A percentile compares a stretch with the other conserved stretches of the same genome.
Evolutionary conservation across 2,113 vertebrate genomes (phyloP).

Genomic region (Ameiurus melas): DNA sequence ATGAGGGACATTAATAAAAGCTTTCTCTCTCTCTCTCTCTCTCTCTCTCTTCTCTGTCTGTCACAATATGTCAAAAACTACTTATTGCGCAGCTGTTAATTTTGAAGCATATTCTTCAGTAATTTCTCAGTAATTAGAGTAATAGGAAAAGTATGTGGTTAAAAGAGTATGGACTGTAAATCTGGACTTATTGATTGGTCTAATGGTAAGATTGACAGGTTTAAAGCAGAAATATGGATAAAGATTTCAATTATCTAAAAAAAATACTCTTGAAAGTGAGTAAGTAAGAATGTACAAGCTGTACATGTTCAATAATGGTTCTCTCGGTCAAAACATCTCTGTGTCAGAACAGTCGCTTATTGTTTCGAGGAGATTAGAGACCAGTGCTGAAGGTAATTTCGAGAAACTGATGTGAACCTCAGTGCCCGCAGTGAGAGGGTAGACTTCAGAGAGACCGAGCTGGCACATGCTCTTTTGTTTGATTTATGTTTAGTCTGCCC

Average conservation of each 20-base stretch:
- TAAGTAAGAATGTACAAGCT: neutral
- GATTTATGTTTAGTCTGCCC: slow-evolving; percentile 43
- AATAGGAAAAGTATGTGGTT: neutral
- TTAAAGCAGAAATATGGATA: neutral
- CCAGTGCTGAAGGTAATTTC: neutral
- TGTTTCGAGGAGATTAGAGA: neutral
- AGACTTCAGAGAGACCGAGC: neutral
- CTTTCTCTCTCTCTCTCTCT: no score
- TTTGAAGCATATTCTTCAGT: neutral
- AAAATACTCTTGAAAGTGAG: neutral
- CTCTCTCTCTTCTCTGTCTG: no score
- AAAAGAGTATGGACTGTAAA: neutral
- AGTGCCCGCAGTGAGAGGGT: neutral
- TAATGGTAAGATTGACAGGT: neutral
- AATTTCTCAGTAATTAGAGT: neutral
- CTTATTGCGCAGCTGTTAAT: neutral
- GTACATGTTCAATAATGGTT: neutral
- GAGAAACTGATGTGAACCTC: slow-evolving; percentile 18
- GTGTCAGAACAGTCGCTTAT: neutral
- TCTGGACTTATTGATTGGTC: neutral
- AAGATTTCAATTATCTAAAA: neutral
- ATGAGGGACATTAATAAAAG: neutral
- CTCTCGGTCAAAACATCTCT: neutral
- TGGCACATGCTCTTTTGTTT: slow-evolving; percentile 24
- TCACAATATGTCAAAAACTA: neutral